These are phyloP conservation scores for Brienomyrus brachyistius DNA, from an alignment of 2,113 vertebrate genomes.

Conservation along the genomic window DNA sequence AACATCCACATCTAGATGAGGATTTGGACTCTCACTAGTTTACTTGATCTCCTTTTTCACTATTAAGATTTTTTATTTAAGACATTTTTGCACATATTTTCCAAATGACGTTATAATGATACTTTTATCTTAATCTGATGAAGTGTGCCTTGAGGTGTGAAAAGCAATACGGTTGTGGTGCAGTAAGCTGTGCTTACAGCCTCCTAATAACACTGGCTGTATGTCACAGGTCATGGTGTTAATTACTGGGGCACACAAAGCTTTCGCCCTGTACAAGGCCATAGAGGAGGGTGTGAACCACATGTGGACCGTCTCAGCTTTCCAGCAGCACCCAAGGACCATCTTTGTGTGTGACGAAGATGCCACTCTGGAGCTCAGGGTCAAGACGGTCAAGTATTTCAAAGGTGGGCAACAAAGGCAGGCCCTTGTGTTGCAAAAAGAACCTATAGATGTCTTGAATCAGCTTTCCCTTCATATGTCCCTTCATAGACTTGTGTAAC, in stretches of 20 bases:
- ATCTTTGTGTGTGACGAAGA: conserved; percentile 95
- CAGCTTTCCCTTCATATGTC: background rate
- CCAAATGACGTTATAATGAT: background rate
- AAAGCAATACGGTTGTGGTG: background rate
- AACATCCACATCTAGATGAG: background rate
- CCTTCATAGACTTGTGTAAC: background rate
- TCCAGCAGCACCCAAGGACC: conserved; percentile 86
- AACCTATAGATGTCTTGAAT: background rate
- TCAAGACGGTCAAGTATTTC: conserved; percentile 93
- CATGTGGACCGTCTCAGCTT: conserved; percentile 95
- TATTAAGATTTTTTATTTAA: background rate
- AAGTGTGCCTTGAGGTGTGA: background rate
- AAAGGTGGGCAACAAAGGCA: conserved; percentile 66
- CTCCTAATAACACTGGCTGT: background rate
- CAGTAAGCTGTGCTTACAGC: background rate
- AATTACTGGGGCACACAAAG: conserved; percentile 76
- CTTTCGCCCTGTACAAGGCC: conserved; percentile 65
- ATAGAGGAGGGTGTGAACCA: conserved; percentile 87
- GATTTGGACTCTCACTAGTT: background rate
- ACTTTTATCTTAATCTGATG: background rate
- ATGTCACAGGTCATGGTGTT: conserved; percentile 73
- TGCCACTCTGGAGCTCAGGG: conserved; percentile 85
- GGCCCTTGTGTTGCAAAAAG: conserved; percentile 27
- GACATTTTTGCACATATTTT: background rate
- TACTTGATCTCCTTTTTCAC: background rate